These are phyloP conservation scores for Eremophila alpestris DNA, from an alignment of 2,797 vertebrate genomes.

Conservation along the genomic window DNA sequence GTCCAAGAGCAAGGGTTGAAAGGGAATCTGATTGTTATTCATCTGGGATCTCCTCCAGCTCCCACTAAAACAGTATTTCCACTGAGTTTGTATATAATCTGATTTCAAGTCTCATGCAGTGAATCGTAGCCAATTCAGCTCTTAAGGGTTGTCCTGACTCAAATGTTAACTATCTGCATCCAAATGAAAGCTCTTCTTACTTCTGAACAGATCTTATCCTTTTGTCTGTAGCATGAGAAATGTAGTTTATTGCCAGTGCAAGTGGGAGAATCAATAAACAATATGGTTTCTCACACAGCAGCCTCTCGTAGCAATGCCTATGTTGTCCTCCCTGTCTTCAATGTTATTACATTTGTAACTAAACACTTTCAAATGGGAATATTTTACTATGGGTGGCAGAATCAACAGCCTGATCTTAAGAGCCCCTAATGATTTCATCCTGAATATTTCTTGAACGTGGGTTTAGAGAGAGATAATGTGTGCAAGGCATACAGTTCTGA, in stretches of 20 bases:
- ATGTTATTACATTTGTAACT: not conserved
- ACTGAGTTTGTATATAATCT: constrained; percentile 22
- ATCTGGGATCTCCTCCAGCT: constrained; percentile 48
- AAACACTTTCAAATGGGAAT: not conserved
- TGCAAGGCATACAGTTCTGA: not conserved
- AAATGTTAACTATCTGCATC: constrained; percentile 41
- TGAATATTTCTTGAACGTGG: not conserved
- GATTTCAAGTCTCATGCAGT: constrained; percentile 37
- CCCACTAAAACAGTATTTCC: constrained; percentile 35
- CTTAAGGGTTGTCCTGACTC: constrained; percentile 28
- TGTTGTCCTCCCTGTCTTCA: not conserved
- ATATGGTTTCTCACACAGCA: not conserved
- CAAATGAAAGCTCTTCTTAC: constrained; percentile 11
- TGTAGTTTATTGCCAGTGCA: constrained; percentile 12
- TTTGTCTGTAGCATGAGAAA: not conserved
- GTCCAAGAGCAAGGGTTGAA: constrained; percentile 44
- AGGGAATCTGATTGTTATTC: constrained; percentile 55
- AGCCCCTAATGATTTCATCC: not conserved
- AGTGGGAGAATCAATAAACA: not conserved
- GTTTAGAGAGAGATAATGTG: not conserved
- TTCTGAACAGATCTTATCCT: not conserved
- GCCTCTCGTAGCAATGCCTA: not conserved
- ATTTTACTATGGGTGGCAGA: not conserved
- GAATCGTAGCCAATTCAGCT: constrained; percentile 38
- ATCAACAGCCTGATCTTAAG: not conserved